Evolutionary conservation across 2,888 invertebrate genomes (phyloP), one percentile per base, ranked within the genome.

Genomic region (Mantis religiosa): DNA sequence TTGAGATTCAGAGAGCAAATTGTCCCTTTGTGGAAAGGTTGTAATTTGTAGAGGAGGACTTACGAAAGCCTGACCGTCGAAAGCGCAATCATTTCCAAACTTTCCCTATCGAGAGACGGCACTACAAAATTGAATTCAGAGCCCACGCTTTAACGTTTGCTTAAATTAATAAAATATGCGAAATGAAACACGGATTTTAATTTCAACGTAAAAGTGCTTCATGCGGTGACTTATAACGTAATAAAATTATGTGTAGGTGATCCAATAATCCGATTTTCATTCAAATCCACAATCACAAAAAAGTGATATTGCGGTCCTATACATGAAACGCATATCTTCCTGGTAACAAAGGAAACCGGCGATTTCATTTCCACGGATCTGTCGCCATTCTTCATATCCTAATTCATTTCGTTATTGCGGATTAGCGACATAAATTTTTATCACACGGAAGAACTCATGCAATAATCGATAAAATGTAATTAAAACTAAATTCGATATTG

Each of bases 401-500:
- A 71, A 71, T 71, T 20, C 54, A 71, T 20, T 71, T 71, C 54
- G 54, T 71, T 71, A 25, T 6, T 71, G 25, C 25, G 25, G 54
- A 71, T 71, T 71, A 71, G 6, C 54, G 54, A 71, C 54, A 71
- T 71, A 71, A 71, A 71, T 71, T 71, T 20, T 71, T 71, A 71
- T 71, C 54, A 71, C 54, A 71, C 25, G 54, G 54, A 71, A 71
- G 25, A 71, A 71, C 54, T 71, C 25, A 6, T 71, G 54, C 54
- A n/a, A 71, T 86, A 86, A 86, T 86, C 86, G 86, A 86, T 86
- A 71, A 20, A 71, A n/a, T 86, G 54, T 86, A 86, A 86, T 71
- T 86, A 71, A 86, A 27, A 71, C 54, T 71, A 86, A 86, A 20
- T 86, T 71, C 28, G 86, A 86, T 86, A 86, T 86, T 81, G 86